Percentiles rank a stretch among this genome's conserved stretches.
These are phyloP conservation scores for Hyles euphorbiae DNA, from an alignment of 1,140 invertebrate genomes.

Conservation along the genomic window DNA sequence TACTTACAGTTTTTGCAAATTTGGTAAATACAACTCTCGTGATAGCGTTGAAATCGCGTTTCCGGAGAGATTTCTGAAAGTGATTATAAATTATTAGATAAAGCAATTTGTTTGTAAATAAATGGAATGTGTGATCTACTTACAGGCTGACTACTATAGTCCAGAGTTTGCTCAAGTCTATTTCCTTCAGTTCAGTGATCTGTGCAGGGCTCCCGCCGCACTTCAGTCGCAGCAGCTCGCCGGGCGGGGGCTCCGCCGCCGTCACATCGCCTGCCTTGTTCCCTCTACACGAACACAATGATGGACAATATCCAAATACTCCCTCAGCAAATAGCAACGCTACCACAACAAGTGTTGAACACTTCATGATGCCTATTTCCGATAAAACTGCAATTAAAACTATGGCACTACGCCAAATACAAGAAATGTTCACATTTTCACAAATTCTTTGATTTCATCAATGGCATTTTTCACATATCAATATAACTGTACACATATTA, in stretches of 20 bases:
- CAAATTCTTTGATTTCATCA: conserved; percentile 49
- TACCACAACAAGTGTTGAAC: conserved; percentile 35
- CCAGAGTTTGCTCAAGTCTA: conserved; percentile 60
- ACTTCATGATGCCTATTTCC: conserved; percentile 54
- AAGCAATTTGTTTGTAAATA: not conserved
- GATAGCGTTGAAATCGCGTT: conserved; percentile 68
- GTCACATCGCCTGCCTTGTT: conserved; percentile 44
- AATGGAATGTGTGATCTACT: conserved; percentile 29
- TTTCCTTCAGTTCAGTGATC: conserved; percentile 67
- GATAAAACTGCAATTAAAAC: conserved; percentile 45
- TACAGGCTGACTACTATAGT: conserved; percentile 63
- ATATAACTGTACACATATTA: conserved; percentile 9
- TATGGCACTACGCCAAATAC: conserved; percentile 67
- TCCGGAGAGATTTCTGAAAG: conserved; percentile 61
- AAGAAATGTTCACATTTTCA: conserved; percentile 65
- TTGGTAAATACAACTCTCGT: conserved; percentile 61
- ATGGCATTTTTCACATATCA: conserved; percentile 29
- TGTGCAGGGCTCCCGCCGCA: conserved; percentile 57
- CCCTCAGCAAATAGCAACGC: conserved; percentile 35
- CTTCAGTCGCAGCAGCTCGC: conserved; percentile 54
- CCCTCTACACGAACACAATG: conserved; percentile 62
- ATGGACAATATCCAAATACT: conserved; percentile 54
- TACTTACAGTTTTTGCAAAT: conserved; percentile 70
- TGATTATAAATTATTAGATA: not conserved
- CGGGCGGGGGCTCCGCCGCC: conserved; percentile 37